These are phyloP conservation scores for Drosophila erecta DNA, from an alignment of 1,140 invertebrate genomes.

Conservation along the genomic window DNA sequence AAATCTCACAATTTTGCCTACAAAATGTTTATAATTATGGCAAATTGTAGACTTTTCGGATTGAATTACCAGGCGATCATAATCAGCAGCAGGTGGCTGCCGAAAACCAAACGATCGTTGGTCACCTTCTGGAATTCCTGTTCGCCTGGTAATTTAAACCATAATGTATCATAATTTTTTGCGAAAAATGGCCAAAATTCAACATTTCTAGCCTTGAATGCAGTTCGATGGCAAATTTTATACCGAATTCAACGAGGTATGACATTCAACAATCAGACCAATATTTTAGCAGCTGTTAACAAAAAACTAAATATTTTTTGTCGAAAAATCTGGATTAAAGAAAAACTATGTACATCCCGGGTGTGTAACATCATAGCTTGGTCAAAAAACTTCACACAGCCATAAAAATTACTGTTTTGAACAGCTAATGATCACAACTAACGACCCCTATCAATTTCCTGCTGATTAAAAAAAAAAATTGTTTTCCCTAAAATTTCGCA, in stretches of 20 bases:
- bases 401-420: neutral
- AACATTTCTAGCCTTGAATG: neutral
- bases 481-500: neutral
- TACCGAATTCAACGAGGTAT: neutral
- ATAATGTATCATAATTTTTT: neutral
- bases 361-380: neutral
- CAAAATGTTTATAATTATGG: no score
- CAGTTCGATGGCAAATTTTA: neutral
- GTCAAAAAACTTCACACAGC: neutral
- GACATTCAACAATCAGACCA: neutral
- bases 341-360: neutral
- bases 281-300: neutral
- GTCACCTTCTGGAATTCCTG: no score
- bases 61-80: no score
- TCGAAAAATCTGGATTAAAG: neutral
- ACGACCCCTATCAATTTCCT: neutral
- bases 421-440: neutral
- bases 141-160: no score
- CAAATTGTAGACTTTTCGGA: no score
- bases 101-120: no score
- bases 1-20: no score
- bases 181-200: neutral
- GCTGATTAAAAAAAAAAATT: neutral
- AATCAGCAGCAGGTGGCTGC: no score
- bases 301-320: neutral